These are phyloP conservation scores for Hyperoplus lanceolatus DNA, from an alignment of 2,797 vertebrate genomes.

Conservation along the genomic window DNA sequence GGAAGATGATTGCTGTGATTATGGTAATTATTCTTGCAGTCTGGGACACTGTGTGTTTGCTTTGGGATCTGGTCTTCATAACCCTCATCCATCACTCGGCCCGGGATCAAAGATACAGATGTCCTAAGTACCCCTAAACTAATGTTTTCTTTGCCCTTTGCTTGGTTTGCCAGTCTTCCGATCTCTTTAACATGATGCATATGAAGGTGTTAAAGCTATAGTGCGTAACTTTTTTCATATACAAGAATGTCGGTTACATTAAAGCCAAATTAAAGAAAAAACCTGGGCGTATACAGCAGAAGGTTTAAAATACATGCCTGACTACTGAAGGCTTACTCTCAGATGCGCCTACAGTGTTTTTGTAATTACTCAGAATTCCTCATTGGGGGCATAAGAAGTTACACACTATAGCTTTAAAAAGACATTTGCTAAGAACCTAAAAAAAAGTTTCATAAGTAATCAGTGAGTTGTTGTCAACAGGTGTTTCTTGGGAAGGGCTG, in stretches of 20 bases:
- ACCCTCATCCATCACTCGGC: constrained; percentile 79
- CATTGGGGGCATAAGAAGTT: no score
- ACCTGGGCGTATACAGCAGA: no score
- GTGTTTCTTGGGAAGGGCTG: constrained; percentile 67
- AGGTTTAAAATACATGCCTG: no score
- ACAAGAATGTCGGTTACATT: no score
- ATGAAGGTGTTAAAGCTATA: constrained; percentile 38
- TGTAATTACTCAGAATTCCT: no score
- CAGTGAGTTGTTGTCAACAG: constrained; percentile 56
- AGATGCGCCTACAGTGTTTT: no score
- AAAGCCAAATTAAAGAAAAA: no score
- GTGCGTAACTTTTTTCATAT: no score
- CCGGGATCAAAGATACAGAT: constrained; percentile 78
- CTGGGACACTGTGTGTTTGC: constrained; percentile 77
- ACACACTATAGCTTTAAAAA: constrained; percentile 1
- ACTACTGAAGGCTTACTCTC: no score
- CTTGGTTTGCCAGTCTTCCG: constrained; percentile 35
- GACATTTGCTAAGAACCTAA: constrained; percentile 36
- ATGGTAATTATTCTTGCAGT: constrained; percentile 76
- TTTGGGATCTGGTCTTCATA: constrained; percentile 81
- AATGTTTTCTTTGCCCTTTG: constrained; percentile 58
- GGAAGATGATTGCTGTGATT: constrained; percentile 81
- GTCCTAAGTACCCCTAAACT: constrained; percentile 59
- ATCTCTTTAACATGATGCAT: constrained; percentile 49
- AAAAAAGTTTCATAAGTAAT: constrained; percentile 26